Base-by-base conservation (phyloP, 2,888 invertebrate genomes). In the Anticlea derivata region DNA sequence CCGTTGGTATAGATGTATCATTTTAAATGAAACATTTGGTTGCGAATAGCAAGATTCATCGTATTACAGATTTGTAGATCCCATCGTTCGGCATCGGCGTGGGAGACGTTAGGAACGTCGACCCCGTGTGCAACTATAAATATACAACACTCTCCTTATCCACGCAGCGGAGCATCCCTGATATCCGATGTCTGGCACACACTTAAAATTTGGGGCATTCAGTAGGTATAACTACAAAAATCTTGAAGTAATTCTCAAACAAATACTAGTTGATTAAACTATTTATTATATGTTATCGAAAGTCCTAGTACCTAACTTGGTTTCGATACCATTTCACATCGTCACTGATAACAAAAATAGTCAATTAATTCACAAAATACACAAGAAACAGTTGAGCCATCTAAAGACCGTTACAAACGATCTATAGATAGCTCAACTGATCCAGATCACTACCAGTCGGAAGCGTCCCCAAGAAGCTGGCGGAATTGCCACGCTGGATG, bases 91-190 rank as follows among this genome's bases (percentile, higher is more conserved):
- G 64, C 66, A 60, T 71, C 84, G 73, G 83, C 85, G 88, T 86
- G 86, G 85, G 88, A 86, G 86, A 86, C 70, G 70, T 61, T 68
- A 70, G 83, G 86, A 80, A 80, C 88, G 68, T 85, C 87, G 88
- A 89, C 88, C 88, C 88, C 86, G 83, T 74, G 68, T 73, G 75
- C 72, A 69, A 76, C 88, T 89, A 89, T 86, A 86, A 89, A 89
- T 89, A 86, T 73, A 81, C 78, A 73, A 63, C 70, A 66, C 66
- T 65, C 67, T 77, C 70, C 75, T 80, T 79, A 80, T 82, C 78
- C 83, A 77, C 76, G 78, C 77, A 76, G 66, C 68, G 59, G 65
- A 73, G 72, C 63, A 74, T 66, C 72, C 69, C 71, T 70, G 72
- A 71, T 74, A 60, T 52, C 50, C 64, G 63, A 63, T 65, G 61